Evolutionary conservation across 2,113 vertebrate genomes (phyloP), one percentile per base, ranked within the genome.

Genomic region (Euleptes europaea): DNA sequence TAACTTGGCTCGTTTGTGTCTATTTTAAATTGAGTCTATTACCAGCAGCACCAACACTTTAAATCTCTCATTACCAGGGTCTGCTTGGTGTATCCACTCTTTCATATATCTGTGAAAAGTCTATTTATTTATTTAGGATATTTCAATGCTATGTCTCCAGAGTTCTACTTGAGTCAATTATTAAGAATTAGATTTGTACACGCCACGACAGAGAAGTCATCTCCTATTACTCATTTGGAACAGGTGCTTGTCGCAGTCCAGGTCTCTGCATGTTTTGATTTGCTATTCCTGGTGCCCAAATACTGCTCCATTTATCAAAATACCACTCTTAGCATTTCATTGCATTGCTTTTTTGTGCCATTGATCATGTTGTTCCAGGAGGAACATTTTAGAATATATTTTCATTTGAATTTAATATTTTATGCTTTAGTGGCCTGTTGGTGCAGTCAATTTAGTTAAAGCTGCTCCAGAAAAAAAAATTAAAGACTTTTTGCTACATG

Each of bases 341-440:
- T 57, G 31, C 4, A 33, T 33, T 28, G 31, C n/a, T 19, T 23
- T 15, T 57, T 69, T 57, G 47, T 49, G 69, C 44, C 54, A 33
- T 66, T 70, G 47, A 57, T 60, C 54, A 49, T 70, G 17, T 35
- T 66, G 26, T n/a, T 21, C 57, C 57, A 23, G 51, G 21, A 60
- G 54, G 49, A 78, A 70, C 26, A 33, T 14, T 19, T 17, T 33
- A 35, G 28, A 76, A 69, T 54, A 78, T 33, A 69, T 42, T 78
- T 69, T 84, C 54, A 54, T 70, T 26, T 84, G 65, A 35, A 57
- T 70, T 77, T 65, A 76, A n/a, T 84, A n/a, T 84, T 69, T 42
- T 65, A 84, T 84, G n/a, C 47, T 84, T 47, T 69, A 54, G 60
- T 67, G 73, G 42, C 28, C 11, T 70, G 19, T 60, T 44, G 76